Evolutionary conservation across 2,888 invertebrate species (phyloP).

Genomic region (Cybosia mesomella): DNA sequence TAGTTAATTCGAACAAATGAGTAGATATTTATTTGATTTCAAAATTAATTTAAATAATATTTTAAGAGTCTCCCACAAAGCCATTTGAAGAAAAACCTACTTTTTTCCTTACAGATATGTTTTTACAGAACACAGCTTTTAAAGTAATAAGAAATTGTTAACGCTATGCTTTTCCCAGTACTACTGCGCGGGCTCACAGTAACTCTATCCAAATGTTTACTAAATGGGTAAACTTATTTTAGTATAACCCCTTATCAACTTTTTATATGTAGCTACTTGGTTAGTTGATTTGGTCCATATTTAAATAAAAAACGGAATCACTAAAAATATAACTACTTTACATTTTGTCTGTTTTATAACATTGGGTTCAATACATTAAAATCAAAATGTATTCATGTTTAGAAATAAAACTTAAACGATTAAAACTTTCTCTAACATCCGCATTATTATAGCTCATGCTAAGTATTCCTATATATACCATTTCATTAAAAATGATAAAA

Average conservation of each 20-base stretch:
- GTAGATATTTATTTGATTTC: background rate
- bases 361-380: background rate
- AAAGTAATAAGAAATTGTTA: too few relatives aligned
- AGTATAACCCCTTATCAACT: too few relatives aligned
- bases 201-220: background rate
- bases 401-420: background rate
- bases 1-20: background rate
- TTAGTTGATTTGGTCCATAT: background rate
- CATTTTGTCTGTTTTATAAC: too few relatives aligned
- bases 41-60: background rate
- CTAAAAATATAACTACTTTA: too few relatives aligned
- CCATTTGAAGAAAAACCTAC: too few relatives aligned
- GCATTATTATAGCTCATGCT: background rate
- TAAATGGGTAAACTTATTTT: too few relatives aligned
- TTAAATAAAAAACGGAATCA: background rate
- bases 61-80: background rate
- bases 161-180: too few relatives aligned
- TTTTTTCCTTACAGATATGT: background rate
- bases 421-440: background rate
- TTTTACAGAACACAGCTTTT: background rate
- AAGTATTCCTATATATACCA: conserved; percentile 21
- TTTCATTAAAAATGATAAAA: conserved; percentile 46
- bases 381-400: background rate
- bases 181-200: background rate
- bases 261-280: background rate